These are phyloP conservation scores for Cossypha niveicapilla DNA, from an alignment of 2,797 vertebrate species.

Conservation along the genomic window DNA sequence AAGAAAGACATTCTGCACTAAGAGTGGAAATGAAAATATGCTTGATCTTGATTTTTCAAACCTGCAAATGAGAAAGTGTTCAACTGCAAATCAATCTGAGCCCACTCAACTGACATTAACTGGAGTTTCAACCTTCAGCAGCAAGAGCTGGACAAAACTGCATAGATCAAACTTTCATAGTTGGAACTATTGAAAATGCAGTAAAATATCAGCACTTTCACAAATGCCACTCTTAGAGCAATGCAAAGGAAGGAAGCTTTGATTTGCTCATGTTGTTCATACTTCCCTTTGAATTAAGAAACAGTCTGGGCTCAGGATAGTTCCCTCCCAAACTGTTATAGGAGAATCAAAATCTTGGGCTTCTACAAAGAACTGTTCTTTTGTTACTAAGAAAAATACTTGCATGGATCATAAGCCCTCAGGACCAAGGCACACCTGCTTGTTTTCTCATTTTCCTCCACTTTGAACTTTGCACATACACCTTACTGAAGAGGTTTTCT, in stretches of 20 bases:
- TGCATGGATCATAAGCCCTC: background rate
- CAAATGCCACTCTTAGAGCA: background rate
- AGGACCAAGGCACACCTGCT: background rate
- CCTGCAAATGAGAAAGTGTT: background rate
- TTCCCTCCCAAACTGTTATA: background rate
- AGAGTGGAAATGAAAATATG: background rate
- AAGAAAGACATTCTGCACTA: background rate
- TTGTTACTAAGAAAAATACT: background rate
- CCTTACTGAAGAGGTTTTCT: background rate
- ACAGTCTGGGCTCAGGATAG: background rate
- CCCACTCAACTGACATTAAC: background rate
- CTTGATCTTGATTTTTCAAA: accelerated
- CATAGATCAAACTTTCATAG: background rate
- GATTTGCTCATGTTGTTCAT: background rate
- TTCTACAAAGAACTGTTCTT: background rate
- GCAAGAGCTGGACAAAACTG: background rate
- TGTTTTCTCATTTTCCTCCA: background rate
- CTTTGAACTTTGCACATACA: background rate
- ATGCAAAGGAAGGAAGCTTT: background rate
- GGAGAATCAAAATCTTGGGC: background rate
- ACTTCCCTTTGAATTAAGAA: background rate
- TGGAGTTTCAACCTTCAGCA: background rate
- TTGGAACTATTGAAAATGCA: background rate
- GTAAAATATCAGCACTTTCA: background rate
- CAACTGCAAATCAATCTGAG: background rate